Base-by-base conservation (phyloP, 2,797 vertebrate genomes). In the Lutjanus campechanus region DNA sequence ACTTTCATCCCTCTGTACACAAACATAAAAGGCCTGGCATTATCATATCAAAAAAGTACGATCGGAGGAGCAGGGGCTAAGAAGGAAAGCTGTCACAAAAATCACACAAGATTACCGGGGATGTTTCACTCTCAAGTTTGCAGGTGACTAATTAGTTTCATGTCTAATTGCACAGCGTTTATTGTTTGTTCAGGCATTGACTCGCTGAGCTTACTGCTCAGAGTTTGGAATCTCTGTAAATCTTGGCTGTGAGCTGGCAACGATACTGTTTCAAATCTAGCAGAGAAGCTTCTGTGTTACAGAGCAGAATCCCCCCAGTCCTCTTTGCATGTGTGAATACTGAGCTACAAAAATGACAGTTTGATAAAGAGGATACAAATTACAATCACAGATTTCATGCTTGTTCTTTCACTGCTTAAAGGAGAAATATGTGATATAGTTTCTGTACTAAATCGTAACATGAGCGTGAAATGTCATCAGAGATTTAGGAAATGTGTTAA, bases 1-100 rank as follows among this genome's bases (percentile, higher is more conserved):
- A 90, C 93, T 93, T 93, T 94, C 69, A 94, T 94, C 92, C 88
- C 70, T 80, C 76, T 89, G 82, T 90, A 84, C 85, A 91, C 92
- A 88, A 89, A 93, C 86, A 91, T 91, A 76, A 95, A 93, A 94
- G 89, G 79, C 58, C 36, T 20, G 46, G 49, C 72, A 92, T 94
- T 91, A 93, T 91, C 87, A 90, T 89, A 91, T 91, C 68, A 89
- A 88, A 92, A 86, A 85, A 76, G 46, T 55, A 53, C 20, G 59
- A 75, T 74, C 51, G 58, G 73, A 64, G 67, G 69, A 83, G 65
- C 53, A 50, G 65, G 47, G 40, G 63, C 76, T 87, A 56, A 76
- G 76, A 83, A 64, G 22, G 36, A 82, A 53, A 69, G 70, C 76
- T 71, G 82, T 81, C 79, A 73, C 58, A 86, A 76, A 77, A 77